These are phyloP conservation scores for Orthonevra nobilis DNA, from an alignment of 2,888 invertebrate genomes.

Conservation along the genomic window DNA sequence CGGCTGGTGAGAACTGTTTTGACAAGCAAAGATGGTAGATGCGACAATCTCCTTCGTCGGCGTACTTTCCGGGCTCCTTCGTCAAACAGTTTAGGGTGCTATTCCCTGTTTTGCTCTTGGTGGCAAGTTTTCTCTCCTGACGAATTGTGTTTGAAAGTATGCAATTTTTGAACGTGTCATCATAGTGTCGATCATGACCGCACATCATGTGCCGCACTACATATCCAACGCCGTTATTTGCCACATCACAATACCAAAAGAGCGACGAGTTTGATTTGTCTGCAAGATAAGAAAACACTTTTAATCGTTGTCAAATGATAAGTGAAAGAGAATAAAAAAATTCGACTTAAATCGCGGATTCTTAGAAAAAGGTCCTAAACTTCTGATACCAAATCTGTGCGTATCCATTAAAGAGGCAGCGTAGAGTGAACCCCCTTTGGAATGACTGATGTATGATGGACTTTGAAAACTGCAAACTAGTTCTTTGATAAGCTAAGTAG, in stretches of 20 bases:
- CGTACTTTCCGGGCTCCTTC: constrained; percentile 63
- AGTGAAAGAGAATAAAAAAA: background rate
- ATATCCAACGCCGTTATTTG: constrained; percentile 60
- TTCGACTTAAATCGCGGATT: background rate
- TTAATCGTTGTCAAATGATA: background rate
- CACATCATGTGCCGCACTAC: constrained; percentile 70
- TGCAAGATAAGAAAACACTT: constrained; percentile 20
- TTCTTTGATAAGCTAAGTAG: no score
- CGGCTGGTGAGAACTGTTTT: constrained; percentile 54
- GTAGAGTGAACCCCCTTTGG: no score
- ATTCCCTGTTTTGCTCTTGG: background rate
- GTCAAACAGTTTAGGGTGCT: constrained; percentile 32
- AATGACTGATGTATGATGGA: no score
- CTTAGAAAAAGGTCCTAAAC: no score
- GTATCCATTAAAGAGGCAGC: no score
- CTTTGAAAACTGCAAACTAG: no score
- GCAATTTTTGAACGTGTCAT: constrained; percentile 61
- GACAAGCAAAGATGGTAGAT: constrained; percentile 69
- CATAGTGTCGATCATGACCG: constrained; percentile 55
- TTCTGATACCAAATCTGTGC: no score
- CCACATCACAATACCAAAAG: constrained; percentile 72
- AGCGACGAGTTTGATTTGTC: constrained; percentile 52
- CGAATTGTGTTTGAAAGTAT: constrained; percentile 59
- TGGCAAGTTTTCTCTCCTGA: background rate
- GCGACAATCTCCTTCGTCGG: constrained; percentile 59